A percentile compares a stretch with the other conserved stretches of the same genome.
phyloP scores from a whole-genome alignment of 1,140 invertebrate genomes.

The Spodoptera frugiperda region DNA sequence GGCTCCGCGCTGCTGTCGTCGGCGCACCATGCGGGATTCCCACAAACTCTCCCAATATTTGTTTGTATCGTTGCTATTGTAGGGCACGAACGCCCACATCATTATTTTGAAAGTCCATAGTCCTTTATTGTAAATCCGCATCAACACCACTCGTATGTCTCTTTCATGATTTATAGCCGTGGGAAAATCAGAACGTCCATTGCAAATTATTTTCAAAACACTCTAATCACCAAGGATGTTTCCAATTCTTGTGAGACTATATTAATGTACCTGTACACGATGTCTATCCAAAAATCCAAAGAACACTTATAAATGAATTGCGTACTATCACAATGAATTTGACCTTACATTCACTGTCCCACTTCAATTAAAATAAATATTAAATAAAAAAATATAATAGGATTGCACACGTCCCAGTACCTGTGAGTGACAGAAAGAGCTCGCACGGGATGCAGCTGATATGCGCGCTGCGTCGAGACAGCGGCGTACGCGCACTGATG shows the following conservation, averaged over 20 bases:
- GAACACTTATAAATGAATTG: too few species aligned
- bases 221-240: too few species aligned
- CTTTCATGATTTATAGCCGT: slow-evolving; percentile 82
- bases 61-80: slow-evolving; percentile 73
- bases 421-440: background rate
- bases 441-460: slow-evolving; percentile 37
- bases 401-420: background rate
- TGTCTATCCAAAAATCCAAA: too few species aligned
- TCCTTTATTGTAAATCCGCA: slow-evolving; percentile 79
- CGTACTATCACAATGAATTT: background rate
- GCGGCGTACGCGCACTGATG: slow-evolving; percentile 68
- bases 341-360: background rate
- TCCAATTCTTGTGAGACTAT: too few species aligned
- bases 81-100: slow-evolving; percentile 82
- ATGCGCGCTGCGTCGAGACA: slow-evolving; percentile 48
- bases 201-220: background rate
- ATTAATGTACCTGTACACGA: too few species aligned
- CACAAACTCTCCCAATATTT: slow-evolving; percentile 76
- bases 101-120: slow-evolving; percentile 80
- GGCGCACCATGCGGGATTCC: slow-evolving; percentile 81
- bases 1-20: slow-evolving; percentile 54
- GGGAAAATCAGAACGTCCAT: slow-evolving; percentile 61
- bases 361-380: background rate
- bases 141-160: slow-evolving; percentile 78
- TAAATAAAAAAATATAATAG: background rate